Evolutionary conservation across 2,888 invertebrate genomes (phyloP).

Genomic region (Cryptocheilus praepositus): DNA sequence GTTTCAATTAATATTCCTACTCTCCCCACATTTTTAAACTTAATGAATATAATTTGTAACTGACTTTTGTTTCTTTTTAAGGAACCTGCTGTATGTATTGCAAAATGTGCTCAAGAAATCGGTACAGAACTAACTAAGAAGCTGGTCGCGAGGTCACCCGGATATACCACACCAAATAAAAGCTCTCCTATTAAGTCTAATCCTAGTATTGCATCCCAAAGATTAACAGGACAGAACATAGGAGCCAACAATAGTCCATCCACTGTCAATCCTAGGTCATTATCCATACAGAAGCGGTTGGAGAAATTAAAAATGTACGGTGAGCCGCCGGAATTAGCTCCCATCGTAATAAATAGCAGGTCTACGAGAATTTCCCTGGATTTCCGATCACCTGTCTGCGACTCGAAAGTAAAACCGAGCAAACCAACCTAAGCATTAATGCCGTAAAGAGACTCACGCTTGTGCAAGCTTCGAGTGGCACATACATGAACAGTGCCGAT

Average conservation of each 20-base stretch:
- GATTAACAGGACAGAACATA: conserved; percentile 7
- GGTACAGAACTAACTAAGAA: conserved; percentile 61
- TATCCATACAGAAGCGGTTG: conserved; percentile 70
- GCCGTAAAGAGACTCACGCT: too few relatives aligned
- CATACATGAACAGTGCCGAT: too few relatives aligned
- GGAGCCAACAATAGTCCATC: conserved; percentile 7
- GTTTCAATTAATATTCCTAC: background rate
- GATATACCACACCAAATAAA: conserved; percentile 41
- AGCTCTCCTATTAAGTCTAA: too few relatives aligned
- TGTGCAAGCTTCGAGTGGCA: too few relatives aligned
- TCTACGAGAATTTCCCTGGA: conserved; percentile 45
- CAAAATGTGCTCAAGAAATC: conserved; percentile 58
- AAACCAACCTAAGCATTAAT: too few relatives aligned
- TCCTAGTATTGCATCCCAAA: conserved; percentile 20
- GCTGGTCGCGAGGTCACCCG: conserved; percentile 36
- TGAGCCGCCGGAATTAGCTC: conserved; percentile 78
- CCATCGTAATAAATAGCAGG: conserved; percentile 68
- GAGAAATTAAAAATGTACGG: conserved; percentile 77
- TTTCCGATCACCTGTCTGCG: conserved; percentile 49
- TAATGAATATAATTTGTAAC: background rate
- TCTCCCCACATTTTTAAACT: background rate
- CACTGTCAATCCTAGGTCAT: conserved; percentile 23
- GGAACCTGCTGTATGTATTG: conserved; percentile 55
- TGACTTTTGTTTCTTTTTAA: conserved; percentile 36
- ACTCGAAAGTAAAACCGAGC: too few relatives aligned